Evolutionary conservation across 2,113 vertebrate genomes (phyloP), one percentile per base, ranked within the genome.

Genomic region (Caranx ignobilis): DNA sequence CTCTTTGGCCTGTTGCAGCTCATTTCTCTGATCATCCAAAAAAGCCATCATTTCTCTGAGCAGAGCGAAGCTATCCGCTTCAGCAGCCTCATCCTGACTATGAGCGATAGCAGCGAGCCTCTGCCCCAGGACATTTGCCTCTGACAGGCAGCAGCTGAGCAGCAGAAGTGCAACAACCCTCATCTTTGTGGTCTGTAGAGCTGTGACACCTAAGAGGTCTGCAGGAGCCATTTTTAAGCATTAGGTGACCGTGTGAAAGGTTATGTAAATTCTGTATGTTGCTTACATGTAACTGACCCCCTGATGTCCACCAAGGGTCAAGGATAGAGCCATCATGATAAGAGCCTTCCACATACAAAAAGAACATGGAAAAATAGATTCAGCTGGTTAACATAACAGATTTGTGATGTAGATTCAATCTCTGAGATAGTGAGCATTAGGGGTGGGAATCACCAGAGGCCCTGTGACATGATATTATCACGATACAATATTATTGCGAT

Each of bases 191-290:
- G 47, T 60, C 39, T 71, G 60, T 12, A 5, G 11, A 77, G 76
- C 41, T 57, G 71, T 70, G 41, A 71, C 60, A 26, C 50, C 32
- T 35, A 5, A 1, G 63, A 34, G 35, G n/a, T 57, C 45, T 68
- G 67, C 59, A 61, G 32, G 56, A 12, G 21, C 66, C 8, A 19
- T 26, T 76, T 86, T 84, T 35, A 69, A 57, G 50, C 0, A 3
- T 50, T 31, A 50, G 48, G 18, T 1, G 15, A 47, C 31, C 31
- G 2, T 75, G 73, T 80, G 85, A 77, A 79, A 78, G 66, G 7
- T 81, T 75, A 69, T n/a, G 83, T 19, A 83, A 81, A 52, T 66
- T 75, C 21, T 86, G 37, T n/a, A 35, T 88, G 76, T 69, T 69
- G 39, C 61, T 80, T 19, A 37, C 11, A 32, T 75, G 61, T 65